Evolutionary conservation across 1,140 invertebrate species (phyloP).

Genomic region (Parasteatoda tepidariorum): DNA sequence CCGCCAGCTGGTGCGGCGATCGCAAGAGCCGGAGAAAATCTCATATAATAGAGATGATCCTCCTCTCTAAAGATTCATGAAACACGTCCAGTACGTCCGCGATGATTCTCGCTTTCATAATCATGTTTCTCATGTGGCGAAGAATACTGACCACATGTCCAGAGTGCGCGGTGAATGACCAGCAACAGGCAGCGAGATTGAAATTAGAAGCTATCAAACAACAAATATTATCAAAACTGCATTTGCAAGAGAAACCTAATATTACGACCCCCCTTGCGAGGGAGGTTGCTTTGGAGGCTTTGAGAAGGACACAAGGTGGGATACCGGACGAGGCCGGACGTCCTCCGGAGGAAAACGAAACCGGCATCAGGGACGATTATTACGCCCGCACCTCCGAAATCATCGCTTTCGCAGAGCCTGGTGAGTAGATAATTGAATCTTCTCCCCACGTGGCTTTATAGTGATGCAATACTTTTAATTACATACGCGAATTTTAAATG

Average conservation of each 20-base stretch:
- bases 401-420: constrained; percentile 83
- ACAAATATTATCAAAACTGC: constrained; percentile 81
- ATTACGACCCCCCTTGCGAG: constrained; percentile 75
- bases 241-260: constrained; percentile 77
- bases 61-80: constrained; percentile 7
- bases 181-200: constrained; percentile 70
- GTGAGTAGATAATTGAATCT: constrained; percentile 70
- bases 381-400: constrained; percentile 84
- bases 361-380: constrained; percentile 75
- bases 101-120: neutral
- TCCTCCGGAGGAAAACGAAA: constrained; percentile 59
- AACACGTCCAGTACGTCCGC: constrained; percentile 14
- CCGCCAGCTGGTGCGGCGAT: constrained; percentile 44
- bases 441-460: constrained; percentile 7
- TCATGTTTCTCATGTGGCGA: neutral
- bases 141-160: constrained; percentile 38
- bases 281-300: constrained; percentile 78
- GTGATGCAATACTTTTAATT: neutral
- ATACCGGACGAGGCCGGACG: constrained; percentile 66
- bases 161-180: constrained; percentile 55
- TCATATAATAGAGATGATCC: constrained; percentile 19
- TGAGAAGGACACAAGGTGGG: constrained; percentile 70
- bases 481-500: neutral
- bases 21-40: neutral
- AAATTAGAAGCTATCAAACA: constrained; percentile 81